Percentiles rank a stretch among this genome's conserved stretches.
phyloP scores from a whole-genome alignment of 1,140 invertebrate genomes.

The roundworm (Caenorhabditis elegans) region WBcel235 BX284604.4:17270501-17271000 shows the following conservation, averaged over 20 bases:
- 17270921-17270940: slow-evolving; percentile 37
- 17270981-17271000: slow-evolving; percentile 16
- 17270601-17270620: slow-evolving; percentile 34
- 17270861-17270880: too few species aligned
- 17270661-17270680: slow-evolving; percentile 43
- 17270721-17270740: background rate
- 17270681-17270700: slow-evolving; percentile 37
- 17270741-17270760: slow-evolving; percentile 10
- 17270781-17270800: slow-evolving; percentile 11
- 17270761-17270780: background rate
- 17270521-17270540: background rate
- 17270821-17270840: slow-evolving; percentile 28
- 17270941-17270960: slow-evolving; percentile 26
- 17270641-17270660: slow-evolving; percentile 49
- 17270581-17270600: slow-evolving; percentile 47
- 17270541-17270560: slow-evolving; percentile 40
- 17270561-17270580: slow-evolving; percentile 22
- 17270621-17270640: slow-evolving; percentile 40
- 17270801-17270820: background rate
- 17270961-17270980: slow-evolving; percentile 41
- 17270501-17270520: background rate
- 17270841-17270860: slow-evolving; percentile 42
- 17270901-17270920: slow-evolving; percentile 40
- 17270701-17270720: slow-evolving; percentile 17
- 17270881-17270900: slow-evolving; percentile 31